Base-by-base conservation (phyloP, 2,797 vertebrate species). In the Lepilemur ruficaudatus region DNA sequence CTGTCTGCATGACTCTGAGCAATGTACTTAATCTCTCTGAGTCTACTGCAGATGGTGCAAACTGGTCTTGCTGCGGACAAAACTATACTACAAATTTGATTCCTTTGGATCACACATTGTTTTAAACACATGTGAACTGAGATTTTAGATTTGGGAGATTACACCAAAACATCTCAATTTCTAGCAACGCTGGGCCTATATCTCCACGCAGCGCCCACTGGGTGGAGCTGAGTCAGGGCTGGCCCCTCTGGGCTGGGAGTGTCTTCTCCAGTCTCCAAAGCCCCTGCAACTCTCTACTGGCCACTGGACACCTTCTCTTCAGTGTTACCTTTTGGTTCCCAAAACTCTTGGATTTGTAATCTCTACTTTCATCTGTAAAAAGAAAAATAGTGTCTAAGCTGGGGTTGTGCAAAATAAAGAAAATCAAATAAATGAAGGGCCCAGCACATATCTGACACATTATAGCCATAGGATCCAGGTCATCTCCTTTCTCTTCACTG, bases 181-280 rank as follows among this genome's bases (percentile, higher is more conserved):
- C 78, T 23, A 28, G 59, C 57, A 67, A 22, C 2, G 32, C 2
- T 50, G 11, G 57, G 14, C 22, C 41, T 61, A 6, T 38, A 20
- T 52, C 67, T 35, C 48, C 41, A 22, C 30, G n/a, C 0, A 14
- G 52, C 1, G 12, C 0, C 46, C n/a, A 20, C 2, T 14, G 5
- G 2, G 12, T 9, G 7, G 50, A 55, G 22, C 13, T n/a, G 43
- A 69, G 59, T 17, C 50, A 41, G 25, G 4, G 32, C 25, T 75
- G 11, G 43, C 3, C 2, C 3, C 23, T 67, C n/a, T 9, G 10
- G 8, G 14, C 46, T 30, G n/a, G 12, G 4, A 7, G 1, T 41
- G 4, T 43, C 50, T 89, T 90, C 67, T 75, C 20, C 17, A 32
- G 25, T 32, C 14, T 80, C 73, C 48, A 35, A 22, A 48, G 38